Base-by-base conservation (phyloP, 2,797 vertebrate genomes). In the Malacoctenus gilli region DNA sequence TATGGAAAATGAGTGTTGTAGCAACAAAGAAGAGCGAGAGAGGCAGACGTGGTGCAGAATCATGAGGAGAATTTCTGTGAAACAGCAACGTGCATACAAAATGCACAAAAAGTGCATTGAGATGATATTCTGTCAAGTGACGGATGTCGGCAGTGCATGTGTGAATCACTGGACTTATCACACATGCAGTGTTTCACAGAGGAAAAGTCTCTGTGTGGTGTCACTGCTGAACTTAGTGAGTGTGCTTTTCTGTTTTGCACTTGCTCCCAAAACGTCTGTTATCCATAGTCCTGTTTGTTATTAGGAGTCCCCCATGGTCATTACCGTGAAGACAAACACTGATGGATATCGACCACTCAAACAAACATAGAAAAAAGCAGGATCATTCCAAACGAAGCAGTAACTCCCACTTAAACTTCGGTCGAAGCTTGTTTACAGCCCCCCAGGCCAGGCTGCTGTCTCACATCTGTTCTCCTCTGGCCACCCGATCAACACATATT, bases 381-480 rank as follows among this genome's bases (percentile, higher is more conserved):
- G n/a, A n/a, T n/a, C n/a, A n/a, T n/a, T n/a, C n/a, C n/a, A n/a
- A n/a, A n/a, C n/a, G n/a, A n/a, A n/a, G n/a, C n/a, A n/a, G n/a
- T n/a, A n/a, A n/a, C n/a, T n/a, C n/a, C n/a, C n/a, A n/a, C n/a
- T n/a, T n/a, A n/a, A n/a, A n/a, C n/a, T n/a, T n/a, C n/a, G n/a
- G n/a, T n/a, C n/a, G n/a, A n/a, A n/a, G n/a, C n/a, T n/a, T n/a
- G n/a, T n/a, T n/a, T n/a, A n/a, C n/a, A n/a, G n/a, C n/a, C n/a
- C n/a, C n/a, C n/a, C n/a, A n/a, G 28, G 40, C 22, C 40, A 34
- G 35, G 52, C 39, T 16, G 16, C 36, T 18, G 18, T 56, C 41
- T 34, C 21, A 59, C 55, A 70, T 69, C 46, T 70, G 61, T 71
- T 67, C 35, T 63, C 31, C 42, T 60, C 46, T 60, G 31, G 51